These are phyloP conservation scores for Cynocephalus volans DNA, from an alignment of 2,113 vertebrate genomes.

Conservation along the genomic window DNA sequence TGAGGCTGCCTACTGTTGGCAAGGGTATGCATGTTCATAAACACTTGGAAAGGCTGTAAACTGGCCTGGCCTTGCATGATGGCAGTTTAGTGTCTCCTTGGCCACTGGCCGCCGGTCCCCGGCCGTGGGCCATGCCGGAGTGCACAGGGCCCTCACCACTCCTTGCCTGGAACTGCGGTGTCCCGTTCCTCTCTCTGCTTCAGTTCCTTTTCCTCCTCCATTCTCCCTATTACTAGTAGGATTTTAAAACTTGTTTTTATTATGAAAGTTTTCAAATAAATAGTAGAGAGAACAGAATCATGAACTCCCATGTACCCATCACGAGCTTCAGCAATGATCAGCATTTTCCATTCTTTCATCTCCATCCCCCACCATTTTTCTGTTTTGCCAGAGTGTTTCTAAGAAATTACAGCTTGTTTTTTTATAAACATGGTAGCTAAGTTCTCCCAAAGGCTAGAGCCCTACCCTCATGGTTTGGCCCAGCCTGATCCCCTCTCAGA, in stretches of 20 bases:
- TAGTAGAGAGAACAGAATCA: neutral
- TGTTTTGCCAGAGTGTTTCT: neutral
- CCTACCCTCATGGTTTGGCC: fast-evolving
- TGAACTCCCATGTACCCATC: neutral
- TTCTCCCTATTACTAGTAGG: neutral
- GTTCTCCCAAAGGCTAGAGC: neutral
- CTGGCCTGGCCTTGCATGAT: too few relatives aligned
- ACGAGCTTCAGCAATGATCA: too few relatives aligned
- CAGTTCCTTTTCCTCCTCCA: neutral
- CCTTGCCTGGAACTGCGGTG: too few relatives aligned
- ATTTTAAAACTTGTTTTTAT: too few relatives aligned
- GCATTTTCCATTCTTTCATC: neutral
- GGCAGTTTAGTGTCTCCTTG: neutral
- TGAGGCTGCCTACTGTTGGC: neutral
- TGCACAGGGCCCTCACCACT: fast-evolving
- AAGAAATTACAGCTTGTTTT: neutral
- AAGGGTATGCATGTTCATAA: neutral
- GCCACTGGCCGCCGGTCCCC: neutral
- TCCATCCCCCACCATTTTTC: neutral
- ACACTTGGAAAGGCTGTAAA: neutral
- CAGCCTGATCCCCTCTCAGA: neutral
- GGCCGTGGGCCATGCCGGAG: too few relatives aligned
- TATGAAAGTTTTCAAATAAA: neutral
- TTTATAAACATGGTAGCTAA: neutral
- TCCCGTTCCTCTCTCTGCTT: neutral